phyloP scores from a whole-genome alignment of 1,140 invertebrate genomes.

The Drosophila ironensis region DNA sequence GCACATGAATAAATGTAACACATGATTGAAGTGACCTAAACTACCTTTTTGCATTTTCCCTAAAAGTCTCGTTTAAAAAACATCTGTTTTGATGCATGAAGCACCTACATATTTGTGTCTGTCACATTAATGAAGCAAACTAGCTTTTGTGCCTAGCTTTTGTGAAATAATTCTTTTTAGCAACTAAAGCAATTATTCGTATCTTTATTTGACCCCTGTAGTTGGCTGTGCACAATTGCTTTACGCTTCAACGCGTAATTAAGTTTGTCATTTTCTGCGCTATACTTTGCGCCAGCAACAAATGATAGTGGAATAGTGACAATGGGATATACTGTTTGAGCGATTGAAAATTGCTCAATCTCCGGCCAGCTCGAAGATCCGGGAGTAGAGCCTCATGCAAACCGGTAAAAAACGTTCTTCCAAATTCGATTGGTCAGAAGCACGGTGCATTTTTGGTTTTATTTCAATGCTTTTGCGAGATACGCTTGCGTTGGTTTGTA shows the following conservation, averaged over 20 bases:
- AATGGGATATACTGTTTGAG: conserved; percentile 10
- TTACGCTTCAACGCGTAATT: conserved; percentile 77
- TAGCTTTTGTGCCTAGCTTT: conserved; percentile 57
- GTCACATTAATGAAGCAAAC: too few relatives aligned
- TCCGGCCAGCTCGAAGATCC: too few relatives aligned
- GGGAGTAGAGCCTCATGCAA: conserved; percentile 25
- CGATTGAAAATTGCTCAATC: conserved; percentile 62
- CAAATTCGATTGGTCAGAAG: conserved; percentile 66
- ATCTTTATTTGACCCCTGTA: conserved; percentile 26
- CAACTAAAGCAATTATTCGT: conserved; percentile 49
- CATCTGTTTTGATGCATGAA: too few relatives aligned
- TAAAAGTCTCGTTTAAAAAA: too few relatives aligned
- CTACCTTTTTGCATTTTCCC: too few relatives aligned
- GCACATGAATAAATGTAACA: too few relatives aligned
- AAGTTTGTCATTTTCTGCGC: conserved; percentile 70
- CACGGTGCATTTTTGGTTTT: conserved; percentile 41
- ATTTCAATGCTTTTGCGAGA: conserved; percentile 16
- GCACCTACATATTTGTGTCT: too few relatives aligned
- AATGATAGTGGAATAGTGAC: conserved; percentile 17
- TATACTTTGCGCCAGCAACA: conserved; percentile 65
- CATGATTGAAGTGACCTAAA: too few relatives aligned
- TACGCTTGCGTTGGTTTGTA: conserved; percentile 13
- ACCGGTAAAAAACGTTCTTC: conserved; percentile 76
- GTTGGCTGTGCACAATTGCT: conserved; percentile 44
- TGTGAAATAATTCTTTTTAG: conserved; percentile 38